Percentiles rank a stretch among this genome's conserved stretches.
Evolutionary conservation across 1,140 invertebrate species (phyloP).

Genomic region (Ooceraea biroi): DNA sequence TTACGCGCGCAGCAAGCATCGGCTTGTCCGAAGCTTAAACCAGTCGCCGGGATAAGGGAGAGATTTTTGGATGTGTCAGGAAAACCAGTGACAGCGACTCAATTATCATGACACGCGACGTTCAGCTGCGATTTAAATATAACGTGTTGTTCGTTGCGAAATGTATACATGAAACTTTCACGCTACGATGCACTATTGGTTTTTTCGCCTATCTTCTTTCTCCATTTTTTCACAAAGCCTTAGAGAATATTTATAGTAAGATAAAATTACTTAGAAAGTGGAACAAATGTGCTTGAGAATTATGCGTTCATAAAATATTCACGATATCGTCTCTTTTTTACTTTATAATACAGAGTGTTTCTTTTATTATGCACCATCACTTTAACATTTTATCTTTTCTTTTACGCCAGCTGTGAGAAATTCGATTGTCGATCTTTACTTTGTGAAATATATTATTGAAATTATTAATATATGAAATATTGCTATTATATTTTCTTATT

Average conservation of each 20-base stretch:
- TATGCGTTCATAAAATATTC: not conserved
- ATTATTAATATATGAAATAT: not conserved
- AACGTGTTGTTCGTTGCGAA: not conserved
- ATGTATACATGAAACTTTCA: not conserved
- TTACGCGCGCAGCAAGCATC: constrained; percentile 35
- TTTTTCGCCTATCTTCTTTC: not conserved
- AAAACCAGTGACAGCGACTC: not conserved
- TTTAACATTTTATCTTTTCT: not conserved
- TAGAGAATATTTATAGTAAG: not conserved
- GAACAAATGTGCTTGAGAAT: not conserved
- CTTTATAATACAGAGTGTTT: not conserved
- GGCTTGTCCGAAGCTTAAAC: constrained; percentile 45
- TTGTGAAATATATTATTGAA: constrained; percentile 23
- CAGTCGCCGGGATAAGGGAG: constrained; percentile 24
- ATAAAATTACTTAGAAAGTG: not conserved
- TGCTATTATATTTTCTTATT: no score
- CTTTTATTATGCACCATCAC: not conserved
- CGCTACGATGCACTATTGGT: not conserved
- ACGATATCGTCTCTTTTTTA: not conserved
- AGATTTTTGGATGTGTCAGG: constrained; percentile 5
- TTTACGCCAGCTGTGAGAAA: not conserved
- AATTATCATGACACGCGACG: constrained; percentile 2
- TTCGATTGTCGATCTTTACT: not conserved
- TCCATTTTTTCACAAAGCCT: not conserved
- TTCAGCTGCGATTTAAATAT: not conserved